Base-by-base conservation (phyloP, 2,888 invertebrate species). In the Aphelenchoides bicaudatus region DNA sequence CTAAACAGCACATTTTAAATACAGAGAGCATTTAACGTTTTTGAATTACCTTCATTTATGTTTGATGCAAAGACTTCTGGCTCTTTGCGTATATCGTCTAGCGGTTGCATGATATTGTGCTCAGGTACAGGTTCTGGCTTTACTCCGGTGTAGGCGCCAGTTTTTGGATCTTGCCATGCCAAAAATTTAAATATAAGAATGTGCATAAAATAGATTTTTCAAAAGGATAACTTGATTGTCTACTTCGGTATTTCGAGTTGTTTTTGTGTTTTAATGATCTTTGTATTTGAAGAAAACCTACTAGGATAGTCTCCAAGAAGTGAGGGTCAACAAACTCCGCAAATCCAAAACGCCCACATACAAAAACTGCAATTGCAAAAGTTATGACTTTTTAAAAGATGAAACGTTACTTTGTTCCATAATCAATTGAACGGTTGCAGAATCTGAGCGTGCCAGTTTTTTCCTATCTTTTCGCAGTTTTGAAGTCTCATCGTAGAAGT, bases 241-340 rank as follows among this genome's bases (percentile, higher is more conserved):
- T n/a, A n/a, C n/a, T n/a, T n/a, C n/a, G n/a, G n/a, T n/a, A n/a
- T n/a, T n/a, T n/a, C n/a, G n/a, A n/a, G n/a, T n/a, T n/a, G n/a
- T n/a, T n/a, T n/a, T n/a, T n/a, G n/a, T n/a, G n/a, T n/a, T n/a
- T n/a, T n/a, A n/a, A n/a, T n/a, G n/a, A n/a, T n/a, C n/a, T n/a
- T n/a, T n/a, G n/a, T n/a, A n/a, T n/a, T n/a, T n/a, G n/a, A n/a
- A n/a, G n/a, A n/a, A n/a, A n/a, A n/a, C n/a, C n/a, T n/a, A n/a
- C n/a, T n/a, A n/a, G n/a, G n/a, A n/a, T n/a, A 21, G 65, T 29
- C n/a, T 57, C 53, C n/a, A 65, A 37, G 3, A 65, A 27, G 37
- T 68, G 62, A 21, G 60, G 59, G 21, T 66, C 60, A 27, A 56
- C 61, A 31, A 65, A 60, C 43, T 65, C 69, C 13, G 66, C 56